A percentile compares a stretch with the other conserved stretches of the same genome.
These are phyloP conservation scores for Orthosia incerta DNA, from an alignment of 2,888 invertebrate species.

Conservation along the genomic window DNA sequence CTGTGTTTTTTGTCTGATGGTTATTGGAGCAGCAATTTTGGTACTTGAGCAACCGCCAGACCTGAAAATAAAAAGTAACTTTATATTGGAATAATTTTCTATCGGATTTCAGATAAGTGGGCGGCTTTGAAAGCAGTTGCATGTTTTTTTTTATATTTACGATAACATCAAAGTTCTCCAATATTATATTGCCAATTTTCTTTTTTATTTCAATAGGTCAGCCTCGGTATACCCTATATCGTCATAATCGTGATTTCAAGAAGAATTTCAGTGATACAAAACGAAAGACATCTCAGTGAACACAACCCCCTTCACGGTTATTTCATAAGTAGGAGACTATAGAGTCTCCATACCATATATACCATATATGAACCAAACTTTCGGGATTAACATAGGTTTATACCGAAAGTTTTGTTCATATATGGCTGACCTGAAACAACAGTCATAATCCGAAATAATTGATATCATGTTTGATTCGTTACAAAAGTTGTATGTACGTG, in stretches of 20 bases:
- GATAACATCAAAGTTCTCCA: too few relatives aligned
- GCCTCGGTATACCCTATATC: too few relatives aligned
- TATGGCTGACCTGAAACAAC: neutral
- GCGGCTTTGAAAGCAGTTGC: neutral
- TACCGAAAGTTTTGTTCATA: neutral
- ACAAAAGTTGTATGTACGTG: too few relatives aligned
- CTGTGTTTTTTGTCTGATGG: conserved; percentile 5
- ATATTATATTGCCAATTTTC: too few relatives aligned
- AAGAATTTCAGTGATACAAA: too few relatives aligned
- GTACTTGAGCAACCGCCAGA: neutral
- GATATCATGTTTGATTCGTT: neutral
- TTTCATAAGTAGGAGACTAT: neutral
- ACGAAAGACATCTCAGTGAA: neutral
- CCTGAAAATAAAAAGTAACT: conserved; percentile 5
- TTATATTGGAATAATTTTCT: neutral
- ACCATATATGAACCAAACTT: too few relatives aligned
- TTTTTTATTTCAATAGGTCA: too few relatives aligned
- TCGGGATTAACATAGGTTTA: too few relatives aligned
- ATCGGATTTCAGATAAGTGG: neutral
- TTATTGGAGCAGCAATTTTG: neutral
- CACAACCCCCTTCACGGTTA: neutral
- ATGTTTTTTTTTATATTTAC: neutral
- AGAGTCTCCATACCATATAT: too few relatives aligned
- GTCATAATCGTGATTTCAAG: too few relatives aligned
- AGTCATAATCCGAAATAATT: neutral